A percentile compares a stretch with the other conserved stretches of the same genome.
phyloP scores from a whole-genome alignment of 1,140 invertebrate genomes.

The Nasonia vitripennis region DNA sequence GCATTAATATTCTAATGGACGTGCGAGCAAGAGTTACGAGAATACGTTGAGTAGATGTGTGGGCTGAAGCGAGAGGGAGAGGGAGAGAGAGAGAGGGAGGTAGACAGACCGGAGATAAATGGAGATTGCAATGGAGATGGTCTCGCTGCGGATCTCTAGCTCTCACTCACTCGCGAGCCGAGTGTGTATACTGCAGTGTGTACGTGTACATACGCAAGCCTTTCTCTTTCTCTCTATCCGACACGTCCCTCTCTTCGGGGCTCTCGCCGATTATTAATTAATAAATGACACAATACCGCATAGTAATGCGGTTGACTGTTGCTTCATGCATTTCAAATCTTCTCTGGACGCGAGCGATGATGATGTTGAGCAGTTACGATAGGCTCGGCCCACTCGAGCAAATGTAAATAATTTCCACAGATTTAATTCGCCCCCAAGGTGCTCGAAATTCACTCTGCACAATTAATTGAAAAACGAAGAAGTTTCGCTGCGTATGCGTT shows the following conservation, averaged over 20 bases:
- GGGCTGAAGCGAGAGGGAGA: slow-evolving; percentile 56
- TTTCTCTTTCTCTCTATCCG: neutral
- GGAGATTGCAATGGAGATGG: slow-evolving; percentile 49
- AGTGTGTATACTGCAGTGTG: no score
- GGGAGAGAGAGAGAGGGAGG: slow-evolving; percentile 50
- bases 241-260: slow-evolving; percentile 12
- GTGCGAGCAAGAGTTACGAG: slow-evolving; percentile 50
- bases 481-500: no score
- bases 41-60: slow-evolving; percentile 35
- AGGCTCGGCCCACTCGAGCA: neutral
- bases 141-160: slow-evolving; percentile 16
- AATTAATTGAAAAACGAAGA: no score
- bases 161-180: neutral
- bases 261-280: slow-evolving; percentile 48
- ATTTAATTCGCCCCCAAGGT: neutral
- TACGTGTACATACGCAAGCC: no score
- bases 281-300: slow-evolving; percentile 43
- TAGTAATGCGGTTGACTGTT: slow-evolving; percentile 6
- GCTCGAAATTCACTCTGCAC: no score
- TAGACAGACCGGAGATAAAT: slow-evolving; percentile 44
- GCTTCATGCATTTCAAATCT: slow-evolving; percentile 19
- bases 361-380: neutral
- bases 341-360: neutral
- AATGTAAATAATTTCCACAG: neutral
- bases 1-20: slow-evolving; percentile 75